Evolutionary conservation across 2,113 vertebrate genomes (phyloP), one percentile per base, ranked within the genome.

Genomic region (Microcebus murinus): DNA sequence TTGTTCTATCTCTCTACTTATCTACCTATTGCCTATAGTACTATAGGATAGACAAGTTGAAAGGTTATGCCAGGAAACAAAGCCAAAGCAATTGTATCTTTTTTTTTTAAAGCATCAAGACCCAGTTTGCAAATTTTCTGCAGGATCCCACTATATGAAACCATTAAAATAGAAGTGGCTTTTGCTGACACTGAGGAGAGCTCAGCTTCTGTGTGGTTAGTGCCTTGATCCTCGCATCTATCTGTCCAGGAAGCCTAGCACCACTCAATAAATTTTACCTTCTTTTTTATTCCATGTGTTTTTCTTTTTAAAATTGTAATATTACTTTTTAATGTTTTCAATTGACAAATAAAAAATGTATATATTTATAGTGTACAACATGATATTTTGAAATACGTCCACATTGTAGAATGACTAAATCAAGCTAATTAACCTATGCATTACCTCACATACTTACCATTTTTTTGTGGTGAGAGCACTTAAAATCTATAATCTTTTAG

Each of bases 91-190:
- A 17, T 39, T 1, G 9, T n/a, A 34, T 34, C 18, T 15, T 70
- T 11, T 52, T 79, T 70, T 34, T 87, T 79, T 5, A 50, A 31
- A 71, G 14, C 10, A 82, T 36, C 21, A 23, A 34, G 67, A 14
- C 7, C 52, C 13, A 42, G 29, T 73, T 83, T 95, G 84, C 31
- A 79, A 87, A 55, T 25, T 55, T 68, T 59, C 36, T 2, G 0
- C 8, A 59, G 67, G 81, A 71, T n/a, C 21, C 10, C 3, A 3
- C 42, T 36, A 39, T 18, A 8, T 5, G 8, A 85, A 90, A 34
- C 18, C 31, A 4, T 7, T 50, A 42, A 31, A 59, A 63, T 1
- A 27, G 10, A 8, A 59, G 12, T 4, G 0, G 5, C 18, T 48
- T 63, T 82, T 85, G 34, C 55, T 65, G 8, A 85, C 3, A 9